Base-by-base conservation (phyloP, 2,888 invertebrate genomes). In the Anarsia innoxiella region DNA sequence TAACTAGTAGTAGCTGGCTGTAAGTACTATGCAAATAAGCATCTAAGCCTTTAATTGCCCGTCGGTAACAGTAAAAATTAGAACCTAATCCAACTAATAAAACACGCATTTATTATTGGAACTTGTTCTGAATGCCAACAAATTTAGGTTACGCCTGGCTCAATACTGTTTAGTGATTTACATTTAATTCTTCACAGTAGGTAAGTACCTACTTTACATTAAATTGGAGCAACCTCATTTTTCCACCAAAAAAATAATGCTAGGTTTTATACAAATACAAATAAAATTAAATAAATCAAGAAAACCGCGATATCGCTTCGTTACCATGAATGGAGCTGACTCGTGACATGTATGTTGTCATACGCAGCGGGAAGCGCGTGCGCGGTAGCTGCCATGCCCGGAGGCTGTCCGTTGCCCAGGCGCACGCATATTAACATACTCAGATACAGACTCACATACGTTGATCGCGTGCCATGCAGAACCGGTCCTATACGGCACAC, bases 341-440 rank as follows among this genome's bases (percentile, higher is more conserved):
- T 6, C n/a, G 19, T 5, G 19, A 5, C 19, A 8, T 19, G 19
- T 19, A 10, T 42, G 42, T 56, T 59, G 56, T 60, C 57, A 53
- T 53, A 48, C 46, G 36, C 46, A 61, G 55, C 67, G 63, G 63
- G 61, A 67, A 65, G 61, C 59, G 42, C 48, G 49, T n/a, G n/a
- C n/a, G n/a, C n/a, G n/a, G n/a, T n/a, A n/a, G n/a, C n/a, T n/a
- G n/a, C n/a, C n/a, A n/a, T n/a, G n/a, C n/a, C 49, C 46, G 43
- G 37, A 42, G 42, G 42, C 44, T 43, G 44, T n/a, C n/a, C n/a
- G n/a, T n/a, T n/a, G n/a, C n/a, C n/a, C n/a, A n/a, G n/a, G n/a
- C 43, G 44, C 41, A 26, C 39, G 46, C 51, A 51, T 48, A 49
- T 41, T 52, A 52, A 49, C 58, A 53, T 53, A 51, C 51, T 35